phyloP scores from a whole-genome alignment of 2,888 invertebrate species.

The Cylindroiulus punctatus region DNA sequence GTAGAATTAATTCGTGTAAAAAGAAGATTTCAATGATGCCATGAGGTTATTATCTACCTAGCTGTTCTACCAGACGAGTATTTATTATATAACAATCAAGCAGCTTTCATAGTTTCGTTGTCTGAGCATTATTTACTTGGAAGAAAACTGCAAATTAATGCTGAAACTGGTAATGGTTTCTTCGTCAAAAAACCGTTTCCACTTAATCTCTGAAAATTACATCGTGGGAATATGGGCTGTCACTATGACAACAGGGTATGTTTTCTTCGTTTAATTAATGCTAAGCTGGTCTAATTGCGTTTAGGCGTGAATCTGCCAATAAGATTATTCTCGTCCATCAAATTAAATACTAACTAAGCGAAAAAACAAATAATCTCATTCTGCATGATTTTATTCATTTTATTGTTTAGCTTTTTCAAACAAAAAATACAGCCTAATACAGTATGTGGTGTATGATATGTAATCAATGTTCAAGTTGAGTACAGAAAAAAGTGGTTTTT shows the following conservation, averaged over 20 bases:
- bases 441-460: too few relatives aligned
- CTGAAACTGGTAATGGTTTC: neutral
- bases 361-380: neutral
- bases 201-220: neutral
- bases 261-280: conserved; percentile 2
- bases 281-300: neutral
- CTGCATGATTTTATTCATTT: too few relatives aligned
- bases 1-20: too few relatives aligned
- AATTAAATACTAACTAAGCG: neutral
- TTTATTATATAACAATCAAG: too few relatives aligned
- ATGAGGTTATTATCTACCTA: too few relatives aligned
- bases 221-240: neutral
- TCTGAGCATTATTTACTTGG: neutral
- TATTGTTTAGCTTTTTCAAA: too few relatives aligned
- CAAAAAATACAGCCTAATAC: too few relatives aligned
- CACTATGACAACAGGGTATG: conserved; percentile 5
- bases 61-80: too few relatives aligned
- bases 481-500: too few relatives aligned
- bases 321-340: neutral
- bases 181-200: neutral
- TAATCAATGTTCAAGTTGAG: too few relatives aligned
- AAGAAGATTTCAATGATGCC: too few relatives aligned
- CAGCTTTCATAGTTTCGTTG: neutral
- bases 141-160: neutral
- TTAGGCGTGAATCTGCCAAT: conserved; percentile 1